Percentiles rank a stretch among this genome's conserved stretches.
Evolutionary conservation across 1,140 invertebrate species (phyloP).

Genomic region (Mercenaria mercenaria): DNA sequence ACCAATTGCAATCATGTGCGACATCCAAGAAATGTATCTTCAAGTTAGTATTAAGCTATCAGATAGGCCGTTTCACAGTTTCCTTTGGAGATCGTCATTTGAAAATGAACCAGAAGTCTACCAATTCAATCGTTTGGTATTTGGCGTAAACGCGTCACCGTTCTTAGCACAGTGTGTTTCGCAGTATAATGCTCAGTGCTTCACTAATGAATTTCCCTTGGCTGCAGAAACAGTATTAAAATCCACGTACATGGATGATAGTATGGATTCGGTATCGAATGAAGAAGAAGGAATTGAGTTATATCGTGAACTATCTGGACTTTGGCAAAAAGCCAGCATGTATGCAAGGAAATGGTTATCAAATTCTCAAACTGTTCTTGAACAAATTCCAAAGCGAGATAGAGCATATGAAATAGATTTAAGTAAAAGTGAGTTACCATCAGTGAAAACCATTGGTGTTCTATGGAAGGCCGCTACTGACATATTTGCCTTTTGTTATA

Average conservation of each 20-base stretch:
- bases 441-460: slow-evolving; percentile 30
- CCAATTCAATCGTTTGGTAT: slow-evolving; percentile 55
- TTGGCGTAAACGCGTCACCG: too few species aligned
- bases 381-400: not conserved
- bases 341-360: slow-evolving; percentile 59
- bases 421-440: slow-evolving; percentile 18
- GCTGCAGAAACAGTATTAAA: slow-evolving; percentile 49
- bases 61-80: slow-evolving; percentile 44
- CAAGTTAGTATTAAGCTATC: slow-evolving; percentile 8
- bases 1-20: slow-evolving; percentile 56
- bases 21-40: slow-evolving; percentile 63
- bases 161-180: slow-evolving; percentile 45
- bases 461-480: slow-evolving; percentile 37
- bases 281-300: slow-evolving; percentile 31
- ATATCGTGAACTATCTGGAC: slow-evolving; percentile 12
- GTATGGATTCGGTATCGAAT: slow-evolving; percentile 44
- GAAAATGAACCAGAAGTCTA: slow-evolving; percentile 20
- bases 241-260: too few species aligned
- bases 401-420: too few species aligned
- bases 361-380: not conserved
- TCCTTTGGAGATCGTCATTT: slow-evolving; percentile 41
- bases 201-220: not conserved
- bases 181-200: not conserved
- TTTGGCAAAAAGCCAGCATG: too few species aligned
- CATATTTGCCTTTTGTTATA: slow-evolving; percentile 21